Percentiles rank a stretch among this genome's conserved stretches.
Evolutionary conservation across 2,888 invertebrate species (phyloP).

Genomic region (Dilophus febrilis): DNA sequence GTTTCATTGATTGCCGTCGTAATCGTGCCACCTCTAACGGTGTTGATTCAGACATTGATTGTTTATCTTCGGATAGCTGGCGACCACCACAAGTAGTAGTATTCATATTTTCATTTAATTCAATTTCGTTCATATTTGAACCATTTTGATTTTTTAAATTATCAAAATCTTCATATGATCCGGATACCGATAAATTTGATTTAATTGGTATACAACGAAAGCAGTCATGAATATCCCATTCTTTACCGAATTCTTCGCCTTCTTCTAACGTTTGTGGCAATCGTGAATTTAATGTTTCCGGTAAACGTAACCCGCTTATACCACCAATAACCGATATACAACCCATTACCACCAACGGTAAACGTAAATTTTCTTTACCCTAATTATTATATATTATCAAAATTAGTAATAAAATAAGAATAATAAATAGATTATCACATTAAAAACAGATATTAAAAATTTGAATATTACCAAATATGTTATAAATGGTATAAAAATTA

Average conservation of each 20-base stretch:
- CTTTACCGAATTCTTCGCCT: constrained; percentile 71
- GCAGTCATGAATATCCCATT: constrained; percentile 62
- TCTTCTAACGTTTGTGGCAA: constrained; percentile 77
- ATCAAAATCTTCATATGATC: constrained; percentile 61
- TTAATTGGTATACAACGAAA: constrained; percentile 51
- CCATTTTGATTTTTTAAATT: too few relatives aligned
- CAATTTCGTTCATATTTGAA: too few relatives aligned
- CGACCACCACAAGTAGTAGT: too few relatives aligned
- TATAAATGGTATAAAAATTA: constrained; percentile 79
- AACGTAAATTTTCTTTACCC: constrained; percentile 69
- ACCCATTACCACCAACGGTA: constrained; percentile 75
- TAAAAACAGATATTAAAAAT: too few relatives aligned
- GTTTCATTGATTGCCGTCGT: constrained; percentile 41
- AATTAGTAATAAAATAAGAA: neutral
- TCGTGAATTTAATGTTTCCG: constrained; percentile 69
- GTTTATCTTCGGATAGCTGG: constrained; percentile 24
- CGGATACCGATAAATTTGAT: constrained; percentile 33
- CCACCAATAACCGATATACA: constrained; percentile 66
- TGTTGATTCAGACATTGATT: constrained; percentile 27
- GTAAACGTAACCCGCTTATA: constrained; percentile 58
- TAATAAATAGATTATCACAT: too few relatives aligned
- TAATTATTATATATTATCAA: too few relatives aligned
- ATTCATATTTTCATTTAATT: too few relatives aligned
- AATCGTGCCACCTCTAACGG: constrained; percentile 23
- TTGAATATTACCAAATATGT: constrained; percentile 76